Evolutionary conservation across 2,797 vertebrate genomes (phyloP), one percentile per base, ranked within the genome.

Genomic region (Pseudotriccus pelzelni): DNA sequence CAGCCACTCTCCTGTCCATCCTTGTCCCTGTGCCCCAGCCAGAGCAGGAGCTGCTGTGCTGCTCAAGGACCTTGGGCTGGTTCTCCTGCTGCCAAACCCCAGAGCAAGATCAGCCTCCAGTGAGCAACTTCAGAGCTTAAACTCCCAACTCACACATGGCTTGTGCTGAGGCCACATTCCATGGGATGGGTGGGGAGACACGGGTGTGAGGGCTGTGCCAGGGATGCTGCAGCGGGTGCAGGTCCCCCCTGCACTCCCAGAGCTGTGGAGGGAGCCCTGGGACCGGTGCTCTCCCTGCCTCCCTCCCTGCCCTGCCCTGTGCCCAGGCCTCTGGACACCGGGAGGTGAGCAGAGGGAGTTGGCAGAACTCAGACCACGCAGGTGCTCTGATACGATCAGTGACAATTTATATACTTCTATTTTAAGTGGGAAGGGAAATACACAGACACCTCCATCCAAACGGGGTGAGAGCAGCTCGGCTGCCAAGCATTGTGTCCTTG

Each of bases 401-500:
- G 59, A 53, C 43, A 41, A 60, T 58, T 72, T 30, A 87, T 14
- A 2, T 5, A 36, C 58, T 92, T 46, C 92, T 96, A 91, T 96
- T 96, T 95, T 79, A 68, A 91, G 89, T 6, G 36, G 13, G 70
- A 87, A 32, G 87, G 89, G 70, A 90, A 93, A 78, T 9, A 28
- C 90, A 89, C 64, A 83, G 92, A 72, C 81, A 93, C 92, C 90
- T 93, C 90, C 69, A 87, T 89, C 89, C 89, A 92, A 62, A 11
- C 79, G 74, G 62, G 75, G 60, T 60, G 75, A 67, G 86, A 84
- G 41, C 64, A 6, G 15, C n/a, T 50, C 11, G 14, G 70, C 94
- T 94, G 94, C 95, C 95, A 94, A 74, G 88, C 77, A 74, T 87
- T 84, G 90, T 77, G 49, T 92, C 85, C 69, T 60, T n/a, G 62